phyloP scores from a whole-genome alignment of 2,113 vertebrate species.

The Nycticryphes semicollaris region DNA sequence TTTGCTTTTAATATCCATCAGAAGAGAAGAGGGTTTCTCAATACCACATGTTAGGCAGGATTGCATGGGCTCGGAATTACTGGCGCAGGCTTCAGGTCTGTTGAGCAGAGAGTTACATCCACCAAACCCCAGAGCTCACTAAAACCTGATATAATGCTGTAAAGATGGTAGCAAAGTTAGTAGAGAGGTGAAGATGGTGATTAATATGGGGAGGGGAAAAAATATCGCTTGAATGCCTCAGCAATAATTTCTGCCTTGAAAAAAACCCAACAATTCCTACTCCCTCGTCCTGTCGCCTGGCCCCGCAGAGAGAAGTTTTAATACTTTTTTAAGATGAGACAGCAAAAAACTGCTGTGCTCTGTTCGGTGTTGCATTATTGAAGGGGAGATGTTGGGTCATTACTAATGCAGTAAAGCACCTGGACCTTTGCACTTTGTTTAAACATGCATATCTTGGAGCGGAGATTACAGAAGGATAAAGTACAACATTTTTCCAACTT shows the following conservation, averaged over 20 bases:
- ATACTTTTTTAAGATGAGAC: background rate
- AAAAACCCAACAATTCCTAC: background rate
- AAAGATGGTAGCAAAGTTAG: background rate
- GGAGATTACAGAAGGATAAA: conserved; percentile 34
- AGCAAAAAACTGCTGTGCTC: background rate
- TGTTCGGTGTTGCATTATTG: background rate
- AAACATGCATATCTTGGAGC: conserved; percentile 7
- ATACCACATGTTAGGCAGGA: background rate
- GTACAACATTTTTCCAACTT: background rate
- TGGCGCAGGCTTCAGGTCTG: background rate
- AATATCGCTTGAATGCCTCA: background rate
- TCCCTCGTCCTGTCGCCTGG: background rate
- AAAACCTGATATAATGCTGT: background rate
- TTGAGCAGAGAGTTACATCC: background rate
- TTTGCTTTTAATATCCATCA: background rate
- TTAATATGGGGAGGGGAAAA: background rate
- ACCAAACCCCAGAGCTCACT: background rate
- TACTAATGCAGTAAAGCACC: conserved; percentile 35
- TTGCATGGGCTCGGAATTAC: background rate
- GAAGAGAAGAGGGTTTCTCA: background rate
- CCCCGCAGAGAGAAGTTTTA: background rate
- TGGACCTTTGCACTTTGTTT: conserved; percentile 47
- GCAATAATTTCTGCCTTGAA: background rate
- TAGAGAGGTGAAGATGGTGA: background rate
- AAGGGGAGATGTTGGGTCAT: conserved; percentile 2